Evolutionary conservation across 1,140 invertebrate species (phyloP).

Genomic region (Zaprionus ornatus): DNA sequence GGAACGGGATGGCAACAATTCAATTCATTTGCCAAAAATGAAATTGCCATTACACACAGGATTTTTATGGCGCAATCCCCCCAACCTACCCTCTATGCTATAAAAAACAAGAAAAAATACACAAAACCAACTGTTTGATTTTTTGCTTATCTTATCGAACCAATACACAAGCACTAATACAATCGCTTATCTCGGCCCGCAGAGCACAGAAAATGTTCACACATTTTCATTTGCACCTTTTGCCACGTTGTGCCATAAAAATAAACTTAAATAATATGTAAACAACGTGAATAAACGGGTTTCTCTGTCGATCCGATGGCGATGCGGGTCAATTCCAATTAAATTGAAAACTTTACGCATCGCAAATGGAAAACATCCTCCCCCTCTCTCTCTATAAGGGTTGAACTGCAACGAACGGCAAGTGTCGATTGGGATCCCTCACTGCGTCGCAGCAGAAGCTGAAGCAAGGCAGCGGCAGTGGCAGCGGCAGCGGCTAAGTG

Average conservation of each 20-base stretch:
- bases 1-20: constrained; percentile 19
- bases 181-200: constrained; percentile 63
- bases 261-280: constrained; percentile 75
- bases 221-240: constrained; percentile 48
- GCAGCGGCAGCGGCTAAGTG: constrained; percentile 13
- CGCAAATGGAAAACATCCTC: background rate
- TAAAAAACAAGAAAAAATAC: constrained; percentile 1
- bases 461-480: background rate
- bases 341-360: constrained; percentile 56
- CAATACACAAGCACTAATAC: background rate
- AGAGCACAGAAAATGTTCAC: constrained; percentile 25
- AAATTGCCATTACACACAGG: constrained; percentile 34
- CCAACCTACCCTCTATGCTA: background rate
- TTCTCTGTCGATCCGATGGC: constrained; percentile 1
- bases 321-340: constrained; percentile 76
- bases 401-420: background rate
- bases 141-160: constrained; percentile 69
- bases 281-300: constrained; percentile 62
- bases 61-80: constrained; percentile 26
- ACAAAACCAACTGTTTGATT: constrained; percentile 55
- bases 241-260: constrained; percentile 49
- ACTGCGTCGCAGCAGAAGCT: background rate
- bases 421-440: constrained; percentile 4
- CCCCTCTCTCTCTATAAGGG: constrained; percentile 4
- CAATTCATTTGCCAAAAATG: constrained; percentile 37